phyloP scores from a whole-genome alignment of 2,797 vertebrate genomes.

The Oryzias sinensis region DNA sequence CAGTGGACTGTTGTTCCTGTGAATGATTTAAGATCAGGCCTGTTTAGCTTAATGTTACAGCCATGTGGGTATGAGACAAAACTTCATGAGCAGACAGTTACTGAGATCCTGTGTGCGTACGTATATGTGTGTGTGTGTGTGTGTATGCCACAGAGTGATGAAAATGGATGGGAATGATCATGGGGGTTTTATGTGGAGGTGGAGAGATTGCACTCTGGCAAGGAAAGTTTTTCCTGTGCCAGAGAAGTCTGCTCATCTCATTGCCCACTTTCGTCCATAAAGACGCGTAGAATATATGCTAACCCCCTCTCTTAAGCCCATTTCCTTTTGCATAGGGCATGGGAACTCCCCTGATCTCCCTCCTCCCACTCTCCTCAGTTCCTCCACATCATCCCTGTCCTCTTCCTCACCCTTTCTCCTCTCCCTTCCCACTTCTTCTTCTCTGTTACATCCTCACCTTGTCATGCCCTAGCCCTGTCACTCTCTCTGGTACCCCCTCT shows the following conservation, averaged over 20 bases:
- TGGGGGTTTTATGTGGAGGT: slow-evolving; percentile 25
- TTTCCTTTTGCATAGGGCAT: slow-evolving; percentile 82
- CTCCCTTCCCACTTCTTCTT: slow-evolving; percentile 35
- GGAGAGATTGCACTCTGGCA: slow-evolving; percentile 61
- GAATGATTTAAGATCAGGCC: slow-evolving; percentile 23
- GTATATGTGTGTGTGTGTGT: background rate
- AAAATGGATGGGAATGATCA: slow-evolving; percentile 44
- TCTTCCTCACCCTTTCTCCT: slow-evolving; percentile 64
- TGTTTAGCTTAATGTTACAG: slow-evolving; percentile 52
- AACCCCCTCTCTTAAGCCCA: slow-evolving; percentile 72
- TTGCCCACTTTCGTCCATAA: slow-evolving; percentile 58
- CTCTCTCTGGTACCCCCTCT: slow-evolving; percentile 52
- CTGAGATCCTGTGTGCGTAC: slow-evolving; percentile 14
- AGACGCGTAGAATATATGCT: slow-evolving; percentile 42
- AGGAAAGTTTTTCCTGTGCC: slow-evolving; percentile 61
- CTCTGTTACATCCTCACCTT: slow-evolving; percentile 50
- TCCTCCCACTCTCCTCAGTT: slow-evolving; percentile 69
- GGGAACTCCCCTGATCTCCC: slow-evolving; percentile 78
- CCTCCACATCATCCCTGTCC: slow-evolving; percentile 67
- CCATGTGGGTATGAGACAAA: slow-evolving; percentile 39
- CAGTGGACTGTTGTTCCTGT: slow-evolving; percentile 31
- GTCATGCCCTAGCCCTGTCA: slow-evolving; percentile 49
- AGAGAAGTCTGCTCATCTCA: slow-evolving; percentile 76
- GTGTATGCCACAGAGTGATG: slow-evolving; percentile 31
- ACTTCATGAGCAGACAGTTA: slow-evolving; percentile 23